Evolutionary conservation across 2,113 vertebrate genomes (phyloP).

Genomic region (Tachuris rubrigastra): DNA sequence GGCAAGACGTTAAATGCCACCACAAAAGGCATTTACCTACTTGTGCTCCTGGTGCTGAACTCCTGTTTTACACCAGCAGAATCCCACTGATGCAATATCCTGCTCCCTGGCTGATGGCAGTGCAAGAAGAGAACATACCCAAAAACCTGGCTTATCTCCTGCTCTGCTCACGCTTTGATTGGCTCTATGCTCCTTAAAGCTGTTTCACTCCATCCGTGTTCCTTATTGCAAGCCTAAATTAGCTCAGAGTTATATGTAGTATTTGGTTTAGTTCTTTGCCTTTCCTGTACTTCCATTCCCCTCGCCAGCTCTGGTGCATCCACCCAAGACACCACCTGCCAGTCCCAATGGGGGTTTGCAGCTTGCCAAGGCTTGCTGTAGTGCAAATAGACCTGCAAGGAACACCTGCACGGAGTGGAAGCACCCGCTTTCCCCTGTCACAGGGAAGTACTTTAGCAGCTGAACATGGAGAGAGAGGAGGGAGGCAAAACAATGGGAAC

Average conservation of each 20-base stretch:
- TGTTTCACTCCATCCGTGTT: background rate
- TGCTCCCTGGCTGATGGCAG: background rate
- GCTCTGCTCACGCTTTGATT: background rate
- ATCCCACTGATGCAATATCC: background rate
- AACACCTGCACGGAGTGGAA: slow-evolving; percentile 42
- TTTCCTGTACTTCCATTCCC: background rate
- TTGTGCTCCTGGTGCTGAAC: background rate
- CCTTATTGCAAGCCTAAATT: background rate
- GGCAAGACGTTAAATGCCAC: background rate
- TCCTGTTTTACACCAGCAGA: background rate
- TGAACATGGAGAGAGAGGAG: background rate
- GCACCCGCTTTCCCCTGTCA: background rate
- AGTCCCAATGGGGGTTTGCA: background rate
- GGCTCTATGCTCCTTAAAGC: slow-evolving; percentile 44
- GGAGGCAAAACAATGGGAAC: background rate
- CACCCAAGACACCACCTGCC: fast-evolving
- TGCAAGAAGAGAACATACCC: background rate
- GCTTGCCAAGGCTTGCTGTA: background rate
- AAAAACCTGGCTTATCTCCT: background rate
- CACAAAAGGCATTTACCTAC: background rate
- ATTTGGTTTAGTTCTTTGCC: slow-evolving; percentile 20
- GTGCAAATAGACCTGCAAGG: background rate
- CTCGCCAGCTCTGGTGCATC: background rate
- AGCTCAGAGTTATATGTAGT: background rate
- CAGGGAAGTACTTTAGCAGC: slow-evolving; percentile 33